These are phyloP conservation scores for Protophormia terraenovae DNA, from an alignment of 2,888 invertebrate genomes.

Conservation along the genomic window DNA sequence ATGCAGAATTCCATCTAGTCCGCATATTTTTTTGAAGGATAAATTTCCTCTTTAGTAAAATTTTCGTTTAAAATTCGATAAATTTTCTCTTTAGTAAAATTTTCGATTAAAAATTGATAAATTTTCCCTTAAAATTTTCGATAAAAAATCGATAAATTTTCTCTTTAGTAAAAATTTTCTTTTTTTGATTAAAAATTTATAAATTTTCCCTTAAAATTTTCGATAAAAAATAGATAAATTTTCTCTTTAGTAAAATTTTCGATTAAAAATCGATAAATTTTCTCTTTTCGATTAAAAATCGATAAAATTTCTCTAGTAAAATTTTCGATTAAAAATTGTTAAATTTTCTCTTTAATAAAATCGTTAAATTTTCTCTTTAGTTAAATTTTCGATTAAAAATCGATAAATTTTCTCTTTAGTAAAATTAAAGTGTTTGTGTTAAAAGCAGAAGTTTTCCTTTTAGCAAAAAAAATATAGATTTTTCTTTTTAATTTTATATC, in stretches of 20 bases:
- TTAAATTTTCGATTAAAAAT: background rate
- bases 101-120: too few relatives aligned
- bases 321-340: background rate
- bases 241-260: background rate
- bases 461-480: too few relatives aligned
- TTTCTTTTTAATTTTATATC: too few relatives aligned
- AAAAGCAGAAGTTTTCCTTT: too few relatives aligned
- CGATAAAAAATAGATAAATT: too few relatives aligned
- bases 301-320: background rate
- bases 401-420: background rate
- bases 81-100: too few relatives aligned
- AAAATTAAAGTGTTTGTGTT: too few relatives aligned
- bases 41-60: too few relatives aligned
- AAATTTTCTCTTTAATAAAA: background rate
- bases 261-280: background rate
- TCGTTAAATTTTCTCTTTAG: background rate
- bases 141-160: background rate
- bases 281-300: background rate
- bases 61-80: too few relatives aligned
- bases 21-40: too few relatives aligned
- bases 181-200: background rate
- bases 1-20: too few relatives aligned
- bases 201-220: too few relatives aligned
- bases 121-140: background rate
- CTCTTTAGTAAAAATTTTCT: background rate